Conservation (phyloP, 2,797 vertebrate genomes). For the Leptodon cayanensis region DNA sequence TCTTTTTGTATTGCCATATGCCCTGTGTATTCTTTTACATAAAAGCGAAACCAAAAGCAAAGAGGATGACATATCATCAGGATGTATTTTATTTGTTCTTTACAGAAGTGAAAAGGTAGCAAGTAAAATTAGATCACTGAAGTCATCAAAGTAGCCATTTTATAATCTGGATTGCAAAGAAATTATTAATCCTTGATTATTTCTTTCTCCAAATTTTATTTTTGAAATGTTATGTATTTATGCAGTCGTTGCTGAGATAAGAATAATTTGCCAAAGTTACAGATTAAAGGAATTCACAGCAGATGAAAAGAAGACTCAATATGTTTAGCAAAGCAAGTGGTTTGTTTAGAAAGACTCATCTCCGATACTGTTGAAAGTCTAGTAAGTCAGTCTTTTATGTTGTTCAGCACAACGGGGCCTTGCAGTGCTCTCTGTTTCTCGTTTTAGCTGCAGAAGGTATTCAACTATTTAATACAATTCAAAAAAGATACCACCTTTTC, state of each 20-base stretch:
- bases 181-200: background rate
- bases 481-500: background rate
- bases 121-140: background rate
- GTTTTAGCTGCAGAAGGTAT: background rate
- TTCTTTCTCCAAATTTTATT: background rate
- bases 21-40: background rate
- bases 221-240: background rate
- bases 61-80: background rate
- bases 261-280: background rate
- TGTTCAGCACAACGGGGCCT: background rate
- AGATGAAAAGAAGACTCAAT: background rate
- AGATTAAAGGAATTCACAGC: background rate
- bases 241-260: background rate
- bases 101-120: background rate
- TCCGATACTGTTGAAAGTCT: background rate
- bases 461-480: background rate
- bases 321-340: background rate
- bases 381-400: background rate
- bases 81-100: background rate
- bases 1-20: background rate
- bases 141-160: background rate
- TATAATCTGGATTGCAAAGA: background rate
- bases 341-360: background rate
- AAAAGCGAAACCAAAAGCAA: background rate
- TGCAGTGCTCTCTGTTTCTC: background rate